Evolutionary conservation across 2,113 vertebrate species (phyloP).

Genomic region (Atrichornis clamosus): DNA sequence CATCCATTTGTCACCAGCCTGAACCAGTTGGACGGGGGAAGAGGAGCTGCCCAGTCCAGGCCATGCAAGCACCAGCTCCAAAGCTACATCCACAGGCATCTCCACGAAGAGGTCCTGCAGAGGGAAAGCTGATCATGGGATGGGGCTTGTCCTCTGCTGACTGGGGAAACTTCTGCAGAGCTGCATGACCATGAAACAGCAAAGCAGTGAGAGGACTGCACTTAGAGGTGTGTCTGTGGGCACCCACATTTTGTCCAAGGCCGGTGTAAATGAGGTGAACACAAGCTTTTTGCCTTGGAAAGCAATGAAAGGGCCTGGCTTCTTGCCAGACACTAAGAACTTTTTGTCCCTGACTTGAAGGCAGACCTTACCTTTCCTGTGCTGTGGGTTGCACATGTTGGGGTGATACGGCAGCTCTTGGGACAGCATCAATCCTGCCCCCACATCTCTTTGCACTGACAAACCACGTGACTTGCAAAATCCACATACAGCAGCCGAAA

Average conservation of each 20-base stretch:
- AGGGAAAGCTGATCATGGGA: not conserved
- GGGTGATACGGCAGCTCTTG: not conserved
- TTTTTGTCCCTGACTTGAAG: not conserved
- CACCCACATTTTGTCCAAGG: not conserved
- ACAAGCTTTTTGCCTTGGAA: not conserved
- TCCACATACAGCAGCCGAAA: not conserved
- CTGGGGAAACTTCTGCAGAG: not conserved
- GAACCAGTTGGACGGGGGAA: not conserved
- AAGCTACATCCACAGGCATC: not conserved
- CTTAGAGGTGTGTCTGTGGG: fast-evolving
- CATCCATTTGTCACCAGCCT: not conserved
- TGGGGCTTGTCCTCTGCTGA: fast-evolving
- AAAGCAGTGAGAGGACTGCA: not conserved
- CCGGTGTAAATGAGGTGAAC: fast-evolving
- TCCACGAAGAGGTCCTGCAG: not conserved
- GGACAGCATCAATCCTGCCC: not conserved
- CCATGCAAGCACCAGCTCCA: not conserved
- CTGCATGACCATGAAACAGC: not conserved
- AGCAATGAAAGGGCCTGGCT: not conserved
- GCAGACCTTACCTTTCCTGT: not conserved
- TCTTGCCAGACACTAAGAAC: not conserved
- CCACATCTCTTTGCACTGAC: not conserved
- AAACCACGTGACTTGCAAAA: not conserved
- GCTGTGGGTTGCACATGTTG: not conserved
- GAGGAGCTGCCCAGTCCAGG: not conserved